Evolutionary conservation across 2,888 invertebrate species (phyloP), one percentile per base, ranked within the genome.

Genomic region (Drosophila ezoana): DNA sequence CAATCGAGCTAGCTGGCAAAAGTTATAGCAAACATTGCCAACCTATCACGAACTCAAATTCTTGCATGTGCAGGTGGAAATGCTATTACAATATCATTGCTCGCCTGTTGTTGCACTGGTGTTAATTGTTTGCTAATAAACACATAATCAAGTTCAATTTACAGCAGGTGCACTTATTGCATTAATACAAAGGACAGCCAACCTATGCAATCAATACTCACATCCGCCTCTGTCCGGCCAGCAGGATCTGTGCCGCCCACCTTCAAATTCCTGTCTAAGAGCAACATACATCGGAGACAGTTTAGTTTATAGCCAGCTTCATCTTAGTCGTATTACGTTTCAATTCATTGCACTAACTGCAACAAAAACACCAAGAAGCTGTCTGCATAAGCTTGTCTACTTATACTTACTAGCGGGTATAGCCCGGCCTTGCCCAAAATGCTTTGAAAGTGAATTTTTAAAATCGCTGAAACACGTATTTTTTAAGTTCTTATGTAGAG

Each of bases 61-160:
- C 16, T n/a, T 14, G 51, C 23, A 18, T 18, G 18, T 13, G 3
- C 23, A 58, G 38, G 38, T 18, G 28, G 13, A 38, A 18, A 28
- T 35, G 10, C 38, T 32, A n/a, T 16, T 16, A 66, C 66, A 52
- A 28, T 49, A 10, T 20, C 59, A 53, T 51, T 32, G 33, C 14
- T 33, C 11, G 35, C 33, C 63, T 49, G 11, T 40, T 40, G 38
- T 43, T 41, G 72, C 54, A 54, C n/a, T 59, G 70, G 73, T 67
- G 67, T 45, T 68, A 78, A 87, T 81, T 70, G 70, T 61, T 73
- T 68, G 23, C 73, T 71, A 79, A 85, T 87, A 87, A 85, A 87
- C 85, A 87, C 76, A 82, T 85, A 87, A 81, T 79, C 85, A 81
- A 71, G 66, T 70, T 85, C 76, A 70, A 74, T 75, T 82, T 79